Base-by-base conservation (phyloP, 1,140 invertebrate genomes). In the Ladona fulva region DNA sequence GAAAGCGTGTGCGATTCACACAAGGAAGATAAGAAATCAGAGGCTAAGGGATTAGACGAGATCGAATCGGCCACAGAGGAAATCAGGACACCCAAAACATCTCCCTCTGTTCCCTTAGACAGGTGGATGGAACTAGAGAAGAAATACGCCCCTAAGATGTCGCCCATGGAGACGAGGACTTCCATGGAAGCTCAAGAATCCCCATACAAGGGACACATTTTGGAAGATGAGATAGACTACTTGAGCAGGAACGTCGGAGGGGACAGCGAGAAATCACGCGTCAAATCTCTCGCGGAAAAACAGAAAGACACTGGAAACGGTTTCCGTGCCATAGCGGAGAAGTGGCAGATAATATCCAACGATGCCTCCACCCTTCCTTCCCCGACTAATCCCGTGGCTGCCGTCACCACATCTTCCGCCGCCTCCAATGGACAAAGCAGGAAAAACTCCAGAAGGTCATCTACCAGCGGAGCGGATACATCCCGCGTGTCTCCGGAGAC, bases 251-350 rank as follows among this genome's bases (percentile, higher is more conserved):
- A 75, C 1, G 16, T 25, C 14, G 74, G 29, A 1, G 12, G n/a
- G n/a, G 74, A 25, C 3, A 24, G 24, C 19, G 74, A 75, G 24
- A 75, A 42, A 25, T 75, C 25, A 3, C 12, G 74, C 1, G 24
- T 16, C 5, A 75, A 24, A 19, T 25, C 52, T 3, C n/a, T 19
- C n/a, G 14, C 52, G 5, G 52, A 66, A 66, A 66, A 66, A 25
- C 76, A 77, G 76, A 24, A 77, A 59, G 81, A 79, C 12, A 81
- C 82, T 19, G 80, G 82, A 19, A 83, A 84, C 75, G 84, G 83
- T 74, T 86, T 86, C 80, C 82, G 82, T 78, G 83, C 84, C 24
- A 77, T 86, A n/a, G 81, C 85, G 0, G 84, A 85, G 74, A 84
- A 83, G 75, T 86, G 85, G 85, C 52, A 66, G n/a, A 66, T 66